Evolutionary conservation across 2,797 vertebrate species (phyloP).

Genomic region (Euthynnus affinis): DNA sequence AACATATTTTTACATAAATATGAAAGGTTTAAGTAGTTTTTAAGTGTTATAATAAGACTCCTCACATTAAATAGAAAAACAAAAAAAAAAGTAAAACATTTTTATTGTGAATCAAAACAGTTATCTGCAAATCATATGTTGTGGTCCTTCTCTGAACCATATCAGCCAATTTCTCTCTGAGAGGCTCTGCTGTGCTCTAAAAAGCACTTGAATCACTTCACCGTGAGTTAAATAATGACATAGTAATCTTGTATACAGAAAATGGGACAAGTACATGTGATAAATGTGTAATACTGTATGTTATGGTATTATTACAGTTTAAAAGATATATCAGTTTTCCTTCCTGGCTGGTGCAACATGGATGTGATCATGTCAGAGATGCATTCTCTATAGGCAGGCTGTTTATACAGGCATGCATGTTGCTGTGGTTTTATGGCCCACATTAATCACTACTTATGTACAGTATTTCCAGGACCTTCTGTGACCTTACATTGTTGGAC

Average conservation of each 20-base stretch:
- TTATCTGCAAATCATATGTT: slow-evolving; percentile 37
- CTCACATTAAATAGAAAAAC: slow-evolving; percentile 21
- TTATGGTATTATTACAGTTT: not conserved
- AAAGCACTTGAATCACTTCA: slow-evolving; percentile 21
- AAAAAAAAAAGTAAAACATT: not conserved
- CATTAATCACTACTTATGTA: slow-evolving; percentile 52
- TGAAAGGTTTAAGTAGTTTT: slow-evolving; percentile 11
- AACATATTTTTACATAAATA: slow-evolving; percentile 4
- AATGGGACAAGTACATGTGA: slow-evolving; percentile 10
- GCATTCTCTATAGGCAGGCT: slow-evolving; percentile 26
- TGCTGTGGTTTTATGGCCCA: slow-evolving; percentile 48
- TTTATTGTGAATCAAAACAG: slow-evolving; percentile 32
- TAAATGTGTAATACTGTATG: slow-evolving; percentile 7
- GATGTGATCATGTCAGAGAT: slow-evolving; percentile 14
- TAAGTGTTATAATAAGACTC: not conserved
- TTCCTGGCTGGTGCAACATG: slow-evolving; percentile 35
- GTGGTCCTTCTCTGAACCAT: slow-evolving; percentile 2
- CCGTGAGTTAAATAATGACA: slow-evolving; percentile 18
- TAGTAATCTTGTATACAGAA: slow-evolving; percentile 25
- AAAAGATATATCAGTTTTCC: slow-evolving; percentile 36
- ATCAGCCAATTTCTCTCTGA: not conserved
- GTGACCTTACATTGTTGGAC: slow-evolving; percentile 59
- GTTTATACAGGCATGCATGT: slow-evolving; percentile 47
- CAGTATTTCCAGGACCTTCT: slow-evolving; percentile 6
- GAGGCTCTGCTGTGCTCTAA: slow-evolving; percentile 10